Evolutionary conservation across 1,140 invertebrate species (phyloP), one percentile per base, ranked within the genome.

Genomic region (Habropoda laboriosa): DNA sequence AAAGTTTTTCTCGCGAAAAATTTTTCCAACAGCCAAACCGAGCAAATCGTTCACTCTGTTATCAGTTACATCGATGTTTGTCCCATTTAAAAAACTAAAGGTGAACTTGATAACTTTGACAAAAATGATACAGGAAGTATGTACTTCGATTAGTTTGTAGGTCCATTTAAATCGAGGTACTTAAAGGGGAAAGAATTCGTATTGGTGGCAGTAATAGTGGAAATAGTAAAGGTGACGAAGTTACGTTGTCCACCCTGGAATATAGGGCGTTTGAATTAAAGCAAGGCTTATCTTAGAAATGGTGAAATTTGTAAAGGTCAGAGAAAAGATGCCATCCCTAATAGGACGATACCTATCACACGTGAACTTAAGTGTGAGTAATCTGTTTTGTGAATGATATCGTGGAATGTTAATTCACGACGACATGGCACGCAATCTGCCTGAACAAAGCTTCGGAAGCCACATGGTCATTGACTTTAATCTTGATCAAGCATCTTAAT

Each of bases 361-460:
- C 58, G 55, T 68, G 30, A 80, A 68, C 38, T 63, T 55, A 21
- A 68, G 53, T 60, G 53, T 64, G 71, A 79, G 47, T 42, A 72
- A 79, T 75, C 38, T 27, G 21, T 63, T 24, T 45, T 38, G 30
- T 45, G 58, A 81, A 63, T 13, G 67, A 68, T 80, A 81, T 72
- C 67, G 27, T 45, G 42, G n/a, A 24, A n/a, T n/a, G 18, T 30
- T 47, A n/a, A 80, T 80, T 80, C 77, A 42, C 35, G 30, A 24
- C 21, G 67, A 58, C 49, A 27, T 38, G 27, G 27, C 67, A 80
- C 53, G 80, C 67, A 30, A 73, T 47, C 60, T 58, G 58, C 80
- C 32, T 45, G 51, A 73, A 73, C 42, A 73, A 81, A 81, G 64
- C 40, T 38, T 27, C 45, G 7, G n/a, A n/a, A n/a, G n/a, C n/a